Evolutionary conservation across 2,888 invertebrate species (phyloP).

Genomic region (Harpalus rufipes): DNA sequence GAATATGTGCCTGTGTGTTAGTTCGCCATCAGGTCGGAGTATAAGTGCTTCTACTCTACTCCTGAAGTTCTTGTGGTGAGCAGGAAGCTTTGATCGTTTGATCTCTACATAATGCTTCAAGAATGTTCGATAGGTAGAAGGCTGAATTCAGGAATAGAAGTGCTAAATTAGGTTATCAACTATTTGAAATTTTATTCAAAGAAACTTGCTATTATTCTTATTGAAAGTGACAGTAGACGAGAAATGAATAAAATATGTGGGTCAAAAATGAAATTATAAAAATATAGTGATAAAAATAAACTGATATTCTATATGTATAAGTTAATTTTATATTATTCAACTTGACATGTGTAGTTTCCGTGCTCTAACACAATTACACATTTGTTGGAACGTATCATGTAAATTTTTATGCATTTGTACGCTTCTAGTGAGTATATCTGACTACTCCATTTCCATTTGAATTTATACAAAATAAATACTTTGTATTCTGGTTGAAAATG

Average conservation of each 20-base stretch:
- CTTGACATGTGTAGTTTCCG: too few relatives aligned
- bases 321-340: too few relatives aligned
- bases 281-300: too few relatives aligned
- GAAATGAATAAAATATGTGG: not conserved
- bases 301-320: too few relatives aligned
- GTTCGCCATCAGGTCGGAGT: not conserved
- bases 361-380: too few relatives aligned
- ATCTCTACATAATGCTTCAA: constrained; percentile 24
- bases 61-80: constrained; percentile 30
- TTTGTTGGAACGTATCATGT: too few relatives aligned
- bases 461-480: too few relatives aligned
- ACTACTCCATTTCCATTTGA: too few relatives aligned
- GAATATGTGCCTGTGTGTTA: not conserved
- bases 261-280: too few relatives aligned
- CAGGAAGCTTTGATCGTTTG: constrained; percentile 33
- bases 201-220: not conserved
- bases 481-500: too few relatives aligned
- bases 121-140: constrained; percentile 15
- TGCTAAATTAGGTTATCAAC: not conserved
- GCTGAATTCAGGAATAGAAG: not conserved
- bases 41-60: constrained; percentile 21
- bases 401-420: too few relatives aligned
- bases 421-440: too few relatives aligned
- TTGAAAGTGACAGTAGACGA: not conserved
- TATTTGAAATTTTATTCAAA: not conserved